Evolutionary conservation across 2,888 invertebrate species (phyloP).

Genomic region (Halictus quadricinctus): DNA sequence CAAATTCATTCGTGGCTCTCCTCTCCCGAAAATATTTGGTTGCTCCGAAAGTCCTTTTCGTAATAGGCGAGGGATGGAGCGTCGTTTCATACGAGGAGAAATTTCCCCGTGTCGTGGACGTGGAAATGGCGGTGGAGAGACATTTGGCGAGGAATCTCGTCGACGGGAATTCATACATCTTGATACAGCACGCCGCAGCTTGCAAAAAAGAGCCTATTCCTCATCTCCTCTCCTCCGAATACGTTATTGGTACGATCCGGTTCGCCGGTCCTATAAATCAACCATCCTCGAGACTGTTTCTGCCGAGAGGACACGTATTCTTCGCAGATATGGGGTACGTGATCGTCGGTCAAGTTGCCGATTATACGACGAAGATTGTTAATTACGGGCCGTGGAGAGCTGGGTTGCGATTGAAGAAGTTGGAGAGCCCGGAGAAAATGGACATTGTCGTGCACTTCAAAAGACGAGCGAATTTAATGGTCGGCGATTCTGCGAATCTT

Average conservation of each 20-base stretch:
- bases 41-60: too few relatives aligned
- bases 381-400: slow-evolving; percentile 85
- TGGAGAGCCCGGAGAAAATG: slow-evolving; percentile 64
- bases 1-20: not conserved
- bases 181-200: slow-evolving; percentile 72
- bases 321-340: slow-evolving; percentile 84
- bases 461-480: slow-evolving; percentile 81
- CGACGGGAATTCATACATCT: slow-evolving; percentile 80
- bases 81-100: slow-evolving; percentile 81
- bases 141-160: slow-evolving; percentile 83
- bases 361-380: slow-evolving; percentile 82
- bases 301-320: not conserved
- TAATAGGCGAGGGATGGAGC: slow-evolving; percentile 74
- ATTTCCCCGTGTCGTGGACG: slow-evolving; percentile 85
- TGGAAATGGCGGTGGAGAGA: slow-evolving; percentile 86
- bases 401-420: slow-evolving; percentile 81
- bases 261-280: not conserved
- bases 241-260: slow-evolving; percentile 80
- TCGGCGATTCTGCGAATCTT: slow-evolving; percentile 83
- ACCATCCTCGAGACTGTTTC: slow-evolving; percentile 2
- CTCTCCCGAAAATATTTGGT: too few relatives aligned
- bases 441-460: slow-evolving; percentile 78
- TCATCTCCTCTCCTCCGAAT: slow-evolving; percentile 82
- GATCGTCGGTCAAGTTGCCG: slow-evolving; percentile 82
- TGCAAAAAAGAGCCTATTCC: slow-evolving; percentile 81